Conservation (phyloP, 2,888 invertebrate species). For the Drosophila lutescens region DNA sequence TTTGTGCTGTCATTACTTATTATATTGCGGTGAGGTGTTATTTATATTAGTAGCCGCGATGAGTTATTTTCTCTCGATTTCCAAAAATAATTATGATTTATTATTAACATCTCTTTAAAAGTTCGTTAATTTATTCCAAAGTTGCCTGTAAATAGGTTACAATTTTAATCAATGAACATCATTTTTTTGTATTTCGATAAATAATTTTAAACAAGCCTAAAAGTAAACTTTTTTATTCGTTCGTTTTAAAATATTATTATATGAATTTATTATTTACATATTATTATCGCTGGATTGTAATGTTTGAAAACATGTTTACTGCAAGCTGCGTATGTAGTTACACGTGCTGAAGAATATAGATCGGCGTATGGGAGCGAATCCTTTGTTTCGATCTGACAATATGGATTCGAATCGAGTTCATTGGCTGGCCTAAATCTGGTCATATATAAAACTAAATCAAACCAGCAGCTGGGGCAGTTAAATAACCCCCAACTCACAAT, state of each 20-base stretch:
- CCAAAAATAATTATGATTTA: no score
- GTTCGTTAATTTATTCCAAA: no score
- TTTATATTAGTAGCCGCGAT: no score
- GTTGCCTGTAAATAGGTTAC: no score
- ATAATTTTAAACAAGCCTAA: background rate
- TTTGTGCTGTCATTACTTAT: background rate
- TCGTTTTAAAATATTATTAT: background rate
- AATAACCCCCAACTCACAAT: background rate
- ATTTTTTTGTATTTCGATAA: no score
- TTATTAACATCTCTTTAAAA: no score
- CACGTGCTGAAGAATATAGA: conserved; percentile 7
- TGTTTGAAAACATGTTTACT: background rate
- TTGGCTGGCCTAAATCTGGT: conserved; percentile 26
- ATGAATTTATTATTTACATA: background rate
- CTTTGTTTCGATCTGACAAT: conserved; percentile 24
- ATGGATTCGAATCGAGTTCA: conserved; percentile 9
- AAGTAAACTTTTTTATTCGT: background rate
- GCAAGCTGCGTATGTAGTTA: background rate
- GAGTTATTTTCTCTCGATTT: no score
- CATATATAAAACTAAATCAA: conserved; percentile 22
- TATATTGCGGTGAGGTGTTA: background rate
- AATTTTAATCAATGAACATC: no score
- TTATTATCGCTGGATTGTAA: background rate
- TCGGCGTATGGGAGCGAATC: background rate
- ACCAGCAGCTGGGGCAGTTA: conserved; percentile 16